Evolutionary conservation across 2,797 vertebrate species (phyloP).

Genomic region (Aeoliscus strigatus): DNA sequence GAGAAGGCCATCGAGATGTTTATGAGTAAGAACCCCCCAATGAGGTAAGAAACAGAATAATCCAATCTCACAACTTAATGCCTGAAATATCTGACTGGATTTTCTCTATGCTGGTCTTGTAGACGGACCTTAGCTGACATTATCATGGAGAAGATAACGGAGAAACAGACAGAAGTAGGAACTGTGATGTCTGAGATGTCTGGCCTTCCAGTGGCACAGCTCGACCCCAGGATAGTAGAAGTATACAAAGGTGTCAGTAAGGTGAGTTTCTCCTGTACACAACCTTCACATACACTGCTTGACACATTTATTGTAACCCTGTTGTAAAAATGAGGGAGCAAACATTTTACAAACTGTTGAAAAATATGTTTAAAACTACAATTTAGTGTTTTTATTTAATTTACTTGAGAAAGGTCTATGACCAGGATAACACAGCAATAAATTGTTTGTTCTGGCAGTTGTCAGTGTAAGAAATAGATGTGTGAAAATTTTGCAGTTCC

Average conservation of each 20-base stretch:
- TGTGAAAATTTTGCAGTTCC: no score
- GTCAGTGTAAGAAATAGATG: no score
- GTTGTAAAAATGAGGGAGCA: no score
- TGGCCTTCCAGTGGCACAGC: constrained; percentile 82
- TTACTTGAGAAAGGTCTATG: no score
- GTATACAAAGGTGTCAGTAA: constrained; percentile 91
- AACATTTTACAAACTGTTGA: no score
- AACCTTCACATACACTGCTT: background rate
- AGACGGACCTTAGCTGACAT: constrained; percentile 93
- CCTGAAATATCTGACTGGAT: background rate
- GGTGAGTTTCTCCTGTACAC: constrained; percentile 63
- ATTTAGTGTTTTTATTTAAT: no score
- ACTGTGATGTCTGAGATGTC: constrained; percentile 89
- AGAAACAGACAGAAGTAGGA: constrained; percentile 96
- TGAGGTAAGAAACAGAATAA: constrained; percentile 71
- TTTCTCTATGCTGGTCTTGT: constrained; percentile 2
- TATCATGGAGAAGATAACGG: constrained; percentile 97
- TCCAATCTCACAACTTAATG: background rate
- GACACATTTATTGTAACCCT: no score
- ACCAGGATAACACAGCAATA: no score
- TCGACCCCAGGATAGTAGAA: constrained; percentile 87
- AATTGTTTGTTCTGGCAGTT: no score
- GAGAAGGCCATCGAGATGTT: constrained; percentile 93
- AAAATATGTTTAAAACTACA: no score
- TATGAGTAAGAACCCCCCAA: constrained; percentile 93